These are phyloP conservation scores for Sinosuthora webbiana DNA, from an alignment of 2,113 vertebrate species.

Conservation along the genomic window DNA sequence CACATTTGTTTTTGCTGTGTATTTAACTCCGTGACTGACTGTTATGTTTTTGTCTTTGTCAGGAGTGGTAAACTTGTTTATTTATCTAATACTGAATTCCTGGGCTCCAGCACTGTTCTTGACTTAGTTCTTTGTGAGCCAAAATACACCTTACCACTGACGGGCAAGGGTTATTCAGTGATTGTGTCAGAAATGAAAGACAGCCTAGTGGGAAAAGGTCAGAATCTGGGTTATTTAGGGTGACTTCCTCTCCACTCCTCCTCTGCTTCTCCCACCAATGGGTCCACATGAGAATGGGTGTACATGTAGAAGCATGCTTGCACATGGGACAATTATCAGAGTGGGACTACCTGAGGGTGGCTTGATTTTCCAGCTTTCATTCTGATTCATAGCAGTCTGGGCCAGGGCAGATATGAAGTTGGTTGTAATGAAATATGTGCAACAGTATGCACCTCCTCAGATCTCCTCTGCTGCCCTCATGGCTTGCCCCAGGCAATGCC, in stretches of 20 bases:
- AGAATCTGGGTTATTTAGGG: not conserved
- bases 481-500: slow-evolving; percentile 23
- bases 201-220: not conserved
- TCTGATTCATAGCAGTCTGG: slow-evolving; percentile 9
- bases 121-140: not conserved
- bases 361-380: not conserved
- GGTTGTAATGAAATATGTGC: slow-evolving; percentile 17
- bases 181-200: not conserved
- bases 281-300: not conserved
- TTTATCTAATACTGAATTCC: not conserved
- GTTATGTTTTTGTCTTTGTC: not conserved
- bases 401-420: not conserved
- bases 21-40: not conserved
- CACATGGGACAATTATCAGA: not conserved
- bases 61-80: not conserved
- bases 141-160: not conserved
- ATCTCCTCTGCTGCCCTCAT: slow-evolving; percentile 25
- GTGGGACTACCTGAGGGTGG: not conserved
- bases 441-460: not conserved
- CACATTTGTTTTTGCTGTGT: not conserved
- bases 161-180: not conserved
- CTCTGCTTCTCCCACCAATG: not conserved
- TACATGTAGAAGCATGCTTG: fast-evolving
- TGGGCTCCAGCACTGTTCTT: not conserved
- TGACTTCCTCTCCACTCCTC: not conserved